Evolutionary conservation across 1,140 invertebrate species (phyloP).

Genomic region (Proales similis): DNA sequence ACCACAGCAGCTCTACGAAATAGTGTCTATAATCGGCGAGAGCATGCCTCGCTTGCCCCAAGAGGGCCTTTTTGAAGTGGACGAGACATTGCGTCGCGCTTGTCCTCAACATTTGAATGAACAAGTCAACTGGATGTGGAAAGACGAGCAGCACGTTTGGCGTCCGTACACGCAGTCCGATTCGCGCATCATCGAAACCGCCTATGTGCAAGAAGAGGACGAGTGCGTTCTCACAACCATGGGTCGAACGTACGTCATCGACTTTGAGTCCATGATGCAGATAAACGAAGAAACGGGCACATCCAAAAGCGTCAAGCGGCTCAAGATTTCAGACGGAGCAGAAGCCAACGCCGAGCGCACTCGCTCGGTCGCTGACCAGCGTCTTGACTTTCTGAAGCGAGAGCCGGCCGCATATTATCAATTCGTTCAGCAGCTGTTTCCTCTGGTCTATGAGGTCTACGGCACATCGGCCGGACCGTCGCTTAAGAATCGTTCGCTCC

Average conservation of each 20-base stretch:
- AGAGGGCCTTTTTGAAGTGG: background rate
- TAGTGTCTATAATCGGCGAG: slow-evolving; percentile 26
- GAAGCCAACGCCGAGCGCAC: background rate
- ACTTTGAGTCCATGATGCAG: slow-evolving; percentile 93
- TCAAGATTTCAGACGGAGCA: background rate
- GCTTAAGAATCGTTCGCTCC: slow-evolving; percentile 86
- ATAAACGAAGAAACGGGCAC: slow-evolving; percentile 95
- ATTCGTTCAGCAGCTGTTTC: slow-evolving; percentile 80
- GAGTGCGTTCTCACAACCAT: slow-evolving; percentile 16
- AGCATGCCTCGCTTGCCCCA: slow-evolving; percentile 20
- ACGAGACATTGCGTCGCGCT: background rate
- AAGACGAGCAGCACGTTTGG: slow-evolving; percentile 43
- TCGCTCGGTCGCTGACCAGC: slow-evolving; percentile 54
- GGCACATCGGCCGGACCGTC: slow-evolving; percentile 93
- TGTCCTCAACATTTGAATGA: background rate
- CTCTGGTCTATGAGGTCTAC: slow-evolving; percentile 84
- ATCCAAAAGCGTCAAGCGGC: slow-evolving; percentile 74
- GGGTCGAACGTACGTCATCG: slow-evolving; percentile 77
- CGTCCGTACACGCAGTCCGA: slow-evolving; percentile 12
- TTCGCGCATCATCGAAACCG: slow-evolving; percentile 37
- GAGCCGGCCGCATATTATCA: slow-evolving; percentile 65
- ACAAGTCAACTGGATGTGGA: slow-evolving; percentile 16
- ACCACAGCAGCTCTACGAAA: slow-evolving; percentile 30
- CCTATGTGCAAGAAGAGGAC: slow-evolving; percentile 41
- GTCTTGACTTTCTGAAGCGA: slow-evolving; percentile 61